Percentiles rank a stretch among this genome's conserved stretches.
Evolutionary conservation across 2,113 vertebrate species (phyloP).

Genomic region (Heptranchias perlo): DNA sequence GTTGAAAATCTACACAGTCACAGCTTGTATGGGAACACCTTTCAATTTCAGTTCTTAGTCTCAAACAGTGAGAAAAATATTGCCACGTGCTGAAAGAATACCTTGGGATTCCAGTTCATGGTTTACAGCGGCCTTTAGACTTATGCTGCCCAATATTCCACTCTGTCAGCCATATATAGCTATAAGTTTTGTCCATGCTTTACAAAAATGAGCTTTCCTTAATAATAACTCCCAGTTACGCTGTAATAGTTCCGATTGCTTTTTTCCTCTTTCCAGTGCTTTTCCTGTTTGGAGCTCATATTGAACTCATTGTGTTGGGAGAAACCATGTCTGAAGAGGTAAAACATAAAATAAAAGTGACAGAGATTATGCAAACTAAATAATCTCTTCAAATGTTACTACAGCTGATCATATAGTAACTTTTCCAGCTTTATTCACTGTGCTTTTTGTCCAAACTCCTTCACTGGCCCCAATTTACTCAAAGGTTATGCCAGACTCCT

Average conservation of each 20-base stretch:
- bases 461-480: neutral
- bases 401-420: neutral
- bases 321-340: constrained; percentile 30
- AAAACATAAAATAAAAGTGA: neutral
- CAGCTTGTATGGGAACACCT: neutral
- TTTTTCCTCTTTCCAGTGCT: constrained; percentile 30
- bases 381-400: neutral
- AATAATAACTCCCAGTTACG: neutral
- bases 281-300: constrained; percentile 34
- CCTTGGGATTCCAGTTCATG: neutral
- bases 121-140: neutral
- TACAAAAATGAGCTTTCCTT: constrained; percentile 3
- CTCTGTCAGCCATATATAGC: neutral
- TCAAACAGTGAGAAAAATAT: neutral
- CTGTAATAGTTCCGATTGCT: neutral
- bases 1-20: neutral
- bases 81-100: neutral
- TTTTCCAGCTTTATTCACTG: neutral
- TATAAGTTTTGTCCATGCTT: neutral
- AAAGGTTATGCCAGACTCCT: neutral
- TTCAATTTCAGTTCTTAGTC: neutral
- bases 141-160: neutral
- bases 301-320: constrained; percentile 21
- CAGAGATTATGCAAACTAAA: neutral
- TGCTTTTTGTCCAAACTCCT: neutral